These are phyloP conservation scores for Branchipolynoe longqiensis DNA, from an alignment of 2,888 invertebrate genomes.

Conservation along the genomic window DNA sequence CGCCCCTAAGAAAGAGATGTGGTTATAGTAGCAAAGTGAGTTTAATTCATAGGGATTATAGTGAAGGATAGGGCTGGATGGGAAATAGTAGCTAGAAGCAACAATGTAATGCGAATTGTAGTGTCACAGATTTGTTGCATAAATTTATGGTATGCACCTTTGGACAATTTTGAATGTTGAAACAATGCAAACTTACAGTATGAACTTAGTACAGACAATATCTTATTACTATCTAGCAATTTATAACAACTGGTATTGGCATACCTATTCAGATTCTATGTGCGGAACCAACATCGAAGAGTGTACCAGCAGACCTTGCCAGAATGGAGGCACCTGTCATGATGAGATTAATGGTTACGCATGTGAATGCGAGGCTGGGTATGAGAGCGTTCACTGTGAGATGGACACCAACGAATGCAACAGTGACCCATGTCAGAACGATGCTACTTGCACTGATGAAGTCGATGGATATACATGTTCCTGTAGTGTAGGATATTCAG, in stretches of 20 bases:
- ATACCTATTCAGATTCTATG: background rate
- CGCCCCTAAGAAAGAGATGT: too few relatives aligned
- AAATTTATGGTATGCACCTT: too few relatives aligned
- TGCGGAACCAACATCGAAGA: constrained; percentile 95
- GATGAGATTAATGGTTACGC: constrained; percentile 72
- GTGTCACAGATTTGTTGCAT: too few relatives aligned
- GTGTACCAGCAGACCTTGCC: constrained; percentile 95
- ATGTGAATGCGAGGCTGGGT: constrained; percentile 17
- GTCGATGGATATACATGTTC: constrained; percentile 60
- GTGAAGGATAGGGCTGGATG: too few relatives aligned
- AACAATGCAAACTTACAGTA: too few relatives aligned
- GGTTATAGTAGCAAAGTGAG: too few relatives aligned
- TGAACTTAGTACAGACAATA: background rate
- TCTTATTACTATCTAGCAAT: background rate
- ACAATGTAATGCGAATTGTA: too few relatives aligned
- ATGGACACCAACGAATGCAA: too few relatives aligned
- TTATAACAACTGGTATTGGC: background rate
- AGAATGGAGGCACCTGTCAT: constrained; percentile 91
- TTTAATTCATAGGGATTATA: too few relatives aligned
- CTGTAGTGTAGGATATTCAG: constrained; percentile 59
- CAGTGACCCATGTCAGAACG: constrained; percentile 97
- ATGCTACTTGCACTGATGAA: constrained; percentile 88
- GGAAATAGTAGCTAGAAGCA: too few relatives aligned
- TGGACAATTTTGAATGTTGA: too few relatives aligned
- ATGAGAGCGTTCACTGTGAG: background rate